phyloP scores from a whole-genome alignment of 1,140 invertebrate genomes.

The Aethina tumida region DNA sequence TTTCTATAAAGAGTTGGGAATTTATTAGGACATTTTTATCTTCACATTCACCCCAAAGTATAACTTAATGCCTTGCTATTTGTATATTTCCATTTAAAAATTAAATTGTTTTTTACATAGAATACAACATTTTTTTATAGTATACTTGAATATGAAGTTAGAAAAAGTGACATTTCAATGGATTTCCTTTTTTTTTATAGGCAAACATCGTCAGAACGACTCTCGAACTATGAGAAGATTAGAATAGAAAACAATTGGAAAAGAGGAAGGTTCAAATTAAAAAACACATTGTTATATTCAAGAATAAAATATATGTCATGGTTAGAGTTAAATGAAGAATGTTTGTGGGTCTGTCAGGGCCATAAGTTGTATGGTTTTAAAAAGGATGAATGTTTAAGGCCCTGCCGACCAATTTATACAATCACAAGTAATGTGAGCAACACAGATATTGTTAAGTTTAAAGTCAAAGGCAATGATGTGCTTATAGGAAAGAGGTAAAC shows the following conservation, averaged over 20 bases:
- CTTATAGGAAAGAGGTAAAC: conserved; percentile 23
- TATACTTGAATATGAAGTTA: no score
- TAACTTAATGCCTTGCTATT: no score
- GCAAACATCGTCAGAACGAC: conserved; percentile 17
- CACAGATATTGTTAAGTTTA: conserved; percentile 22
- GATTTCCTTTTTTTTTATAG: conserved; percentile 8
- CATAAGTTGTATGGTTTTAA: conserved; percentile 19
- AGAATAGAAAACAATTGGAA: conserved; percentile 26
- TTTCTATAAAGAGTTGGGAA: no score
- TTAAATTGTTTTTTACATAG: conserved; percentile 1
- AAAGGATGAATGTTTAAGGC: conserved; percentile 13
- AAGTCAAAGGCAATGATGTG: conserved; percentile 17
- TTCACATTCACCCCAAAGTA: no score
- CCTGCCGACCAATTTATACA: conserved; percentile 6
- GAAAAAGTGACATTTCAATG: neutral
- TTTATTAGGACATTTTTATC: no score
- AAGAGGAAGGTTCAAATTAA: conserved; percentile 21
- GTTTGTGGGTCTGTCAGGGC: conserved; percentile 24
- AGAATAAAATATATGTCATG: conserved; percentile 22
- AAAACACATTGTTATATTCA: conserved; percentile 16
- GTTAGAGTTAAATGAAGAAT: conserved; percentile 19
- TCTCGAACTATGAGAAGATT: conserved; percentile 19
- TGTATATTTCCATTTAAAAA: no score
- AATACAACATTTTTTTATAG: conserved; percentile 1
- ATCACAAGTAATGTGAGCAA: conserved; percentile 5